phyloP scores from a whole-genome alignment of 2,113 vertebrate genomes.

The Brevimyrus niger region DNA sequence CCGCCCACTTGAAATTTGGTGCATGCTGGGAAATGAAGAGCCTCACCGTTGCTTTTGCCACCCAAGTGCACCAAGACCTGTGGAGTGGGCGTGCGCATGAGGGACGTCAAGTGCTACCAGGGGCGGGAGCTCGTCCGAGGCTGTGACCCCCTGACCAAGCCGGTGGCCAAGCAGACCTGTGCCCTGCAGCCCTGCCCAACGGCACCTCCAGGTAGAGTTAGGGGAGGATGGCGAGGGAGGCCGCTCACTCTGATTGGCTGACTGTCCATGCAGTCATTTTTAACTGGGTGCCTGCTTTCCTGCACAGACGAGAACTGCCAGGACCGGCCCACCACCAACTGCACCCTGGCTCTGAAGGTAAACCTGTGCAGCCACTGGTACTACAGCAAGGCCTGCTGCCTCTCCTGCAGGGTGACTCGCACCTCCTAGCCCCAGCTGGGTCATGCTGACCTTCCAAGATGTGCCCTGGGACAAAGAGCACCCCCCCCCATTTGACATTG shows the following conservation, averaged over 20 bases:
- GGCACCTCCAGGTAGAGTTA: slow-evolving; percentile 76
- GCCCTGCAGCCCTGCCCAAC: slow-evolving; percentile 90
- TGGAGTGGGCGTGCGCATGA: slow-evolving; percentile 82
- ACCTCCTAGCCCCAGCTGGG: slow-evolving; percentile 37
- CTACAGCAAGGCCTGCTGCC: slow-evolving; percentile 97
- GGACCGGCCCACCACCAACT: slow-evolving; percentile 92
- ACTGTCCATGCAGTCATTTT: background rate
- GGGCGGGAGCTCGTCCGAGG: slow-evolving; percentile 84
- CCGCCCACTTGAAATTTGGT: background rate
- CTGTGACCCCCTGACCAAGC: slow-evolving; percentile 87
- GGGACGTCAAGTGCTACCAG: slow-evolving; percentile 95
- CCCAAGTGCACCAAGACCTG: slow-evolving; percentile 91
- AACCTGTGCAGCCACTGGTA: slow-evolving; percentile 98
- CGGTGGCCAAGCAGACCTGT: slow-evolving; percentile 86
- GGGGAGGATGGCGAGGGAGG: background rate
- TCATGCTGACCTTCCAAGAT: background rate
- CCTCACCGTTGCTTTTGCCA: background rate
- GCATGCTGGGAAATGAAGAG: background rate
- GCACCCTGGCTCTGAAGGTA: slow-evolving; percentile 89
- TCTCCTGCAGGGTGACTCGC: slow-evolving; percentile 70
- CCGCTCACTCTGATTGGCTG: background rate
- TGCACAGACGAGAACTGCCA: slow-evolving; percentile 89
- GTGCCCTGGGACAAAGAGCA: background rate
- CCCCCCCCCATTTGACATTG: background rate
- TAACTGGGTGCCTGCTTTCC: background rate